Conservation (phyloP, 2,888 invertebrate species). For the Yponomeuta evonymella region DNA sequence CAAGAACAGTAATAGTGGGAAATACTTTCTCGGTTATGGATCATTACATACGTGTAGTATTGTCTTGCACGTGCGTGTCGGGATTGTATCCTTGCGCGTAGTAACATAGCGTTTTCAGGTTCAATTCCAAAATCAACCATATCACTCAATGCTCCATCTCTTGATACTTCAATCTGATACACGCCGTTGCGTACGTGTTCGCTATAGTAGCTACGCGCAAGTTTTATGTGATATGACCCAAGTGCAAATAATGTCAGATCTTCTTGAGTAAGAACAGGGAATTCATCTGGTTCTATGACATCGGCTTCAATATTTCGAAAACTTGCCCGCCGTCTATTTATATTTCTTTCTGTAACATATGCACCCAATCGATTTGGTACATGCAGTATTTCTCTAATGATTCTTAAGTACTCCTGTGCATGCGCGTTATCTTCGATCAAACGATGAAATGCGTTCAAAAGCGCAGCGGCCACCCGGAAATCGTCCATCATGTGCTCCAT, state of each 20-base stretch:
- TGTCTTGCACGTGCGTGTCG: slow-evolving; percentile 16
- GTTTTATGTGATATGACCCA: slow-evolving; percentile 23
- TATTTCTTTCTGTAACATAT: slow-evolving; percentile 18
- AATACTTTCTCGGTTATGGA: slow-evolving; percentile 14
- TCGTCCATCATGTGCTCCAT: slow-evolving; percentile 8
- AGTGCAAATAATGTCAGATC: slow-evolving; percentile 20
- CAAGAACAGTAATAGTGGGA: slow-evolving; percentile 17
- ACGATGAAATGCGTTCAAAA: slow-evolving; percentile 12
- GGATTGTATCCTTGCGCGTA: slow-evolving; percentile 19
- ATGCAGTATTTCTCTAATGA: slow-evolving; percentile 16
- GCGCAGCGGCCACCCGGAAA: slow-evolving; percentile 15
- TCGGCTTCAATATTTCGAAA: slow-evolving; percentile 18
- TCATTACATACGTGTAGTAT: slow-evolving; percentile 18
- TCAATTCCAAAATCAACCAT: too few relatives aligned
- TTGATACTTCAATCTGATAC: slow-evolving; percentile 15
- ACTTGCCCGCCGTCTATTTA: slow-evolving; percentile 22
- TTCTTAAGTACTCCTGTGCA: slow-evolving; percentile 19
- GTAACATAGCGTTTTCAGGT: slow-evolving; percentile 12
- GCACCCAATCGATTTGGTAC: slow-evolving; percentile 20
- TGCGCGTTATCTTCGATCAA: slow-evolving; percentile 5
- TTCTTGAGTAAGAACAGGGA: slow-evolving; percentile 13
- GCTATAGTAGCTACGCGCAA: slow-evolving; percentile 22
- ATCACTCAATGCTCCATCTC: neutral
- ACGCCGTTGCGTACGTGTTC: slow-evolving; percentile 22
- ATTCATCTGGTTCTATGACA: slow-evolving; percentile 15